Conservation (phyloP, 2,113 vertebrate species). For the Zosterops borbonicus region DNA sequence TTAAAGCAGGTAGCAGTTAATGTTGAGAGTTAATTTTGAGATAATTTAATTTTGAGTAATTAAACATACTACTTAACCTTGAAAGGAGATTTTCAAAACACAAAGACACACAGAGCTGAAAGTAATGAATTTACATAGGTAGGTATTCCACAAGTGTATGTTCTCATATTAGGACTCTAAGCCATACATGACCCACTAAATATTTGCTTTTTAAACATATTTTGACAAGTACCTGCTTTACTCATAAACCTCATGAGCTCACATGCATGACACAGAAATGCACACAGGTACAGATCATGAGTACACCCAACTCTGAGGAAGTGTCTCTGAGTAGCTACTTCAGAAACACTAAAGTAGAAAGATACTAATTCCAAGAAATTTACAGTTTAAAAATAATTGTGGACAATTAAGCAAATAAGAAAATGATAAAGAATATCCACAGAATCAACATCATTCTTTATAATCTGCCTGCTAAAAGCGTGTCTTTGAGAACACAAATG, state of each 20-base stretch:
- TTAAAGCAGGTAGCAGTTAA: not conserved
- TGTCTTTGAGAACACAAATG: not conserved
- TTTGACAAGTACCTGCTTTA: not conserved
- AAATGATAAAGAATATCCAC: not conserved
- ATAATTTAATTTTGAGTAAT: not conserved
- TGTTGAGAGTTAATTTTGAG: not conserved
- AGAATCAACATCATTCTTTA: not conserved
- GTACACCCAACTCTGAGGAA: not conserved
- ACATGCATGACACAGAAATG: not conserved
- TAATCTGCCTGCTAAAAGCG: not conserved
- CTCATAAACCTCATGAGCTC: not conserved
- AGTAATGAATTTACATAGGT: not conserved
- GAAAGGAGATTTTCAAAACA: not conserved
- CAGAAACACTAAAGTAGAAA: not conserved
- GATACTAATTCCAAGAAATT: not conserved
- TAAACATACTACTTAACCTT: not conserved
- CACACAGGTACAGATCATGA: not conserved
- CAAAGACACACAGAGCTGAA: not conserved
- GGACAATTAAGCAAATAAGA: not conserved
- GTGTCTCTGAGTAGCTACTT: not conserved
- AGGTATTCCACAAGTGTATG: not conserved
- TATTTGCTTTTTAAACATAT: not conserved
- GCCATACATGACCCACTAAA: not conserved
- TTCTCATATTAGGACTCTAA: not conserved
- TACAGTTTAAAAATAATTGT: not conserved